These are phyloP conservation scores for Buphagus erythrorhynchus DNA, from an alignment of 2,797 vertebrate genomes.

Conservation along the genomic window DNA sequence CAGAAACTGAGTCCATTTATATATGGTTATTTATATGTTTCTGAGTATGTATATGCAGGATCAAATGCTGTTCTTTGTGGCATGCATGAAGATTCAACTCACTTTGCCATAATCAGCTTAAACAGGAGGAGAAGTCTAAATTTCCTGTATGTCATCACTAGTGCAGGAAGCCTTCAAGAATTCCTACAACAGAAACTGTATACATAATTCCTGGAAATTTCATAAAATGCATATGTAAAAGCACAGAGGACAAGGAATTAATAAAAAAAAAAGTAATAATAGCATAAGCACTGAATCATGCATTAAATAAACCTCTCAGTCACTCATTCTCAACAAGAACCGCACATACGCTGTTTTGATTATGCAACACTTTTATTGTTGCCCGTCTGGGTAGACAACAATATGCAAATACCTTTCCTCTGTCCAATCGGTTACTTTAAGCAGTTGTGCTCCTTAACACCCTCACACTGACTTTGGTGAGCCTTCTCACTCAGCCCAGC, in stretches of 20 bases:
- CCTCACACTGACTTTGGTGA: not conserved
- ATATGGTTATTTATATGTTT: not conserved
- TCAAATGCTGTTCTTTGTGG: not conserved
- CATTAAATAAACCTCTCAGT: not conserved
- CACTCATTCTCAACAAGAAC: not conserved
- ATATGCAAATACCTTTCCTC: not conserved
- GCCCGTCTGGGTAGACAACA: not conserved
- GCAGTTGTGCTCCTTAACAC: not conserved
- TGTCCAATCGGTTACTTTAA: not conserved
- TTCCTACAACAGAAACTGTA: not conserved
- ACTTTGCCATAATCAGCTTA: not conserved
- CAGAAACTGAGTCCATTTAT: not conserved
- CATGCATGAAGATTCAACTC: not conserved
- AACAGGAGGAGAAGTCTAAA: not conserved
- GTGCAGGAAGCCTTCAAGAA: not conserved
- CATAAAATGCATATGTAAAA: not conserved
- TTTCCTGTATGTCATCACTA: not conserved
- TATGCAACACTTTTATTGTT: not conserved
- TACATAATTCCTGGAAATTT: not conserved
- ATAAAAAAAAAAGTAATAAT: not conserved
- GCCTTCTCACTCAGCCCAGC: not conserved
- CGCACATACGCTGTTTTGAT: not conserved
- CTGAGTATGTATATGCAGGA: not conserved
- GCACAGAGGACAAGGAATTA: not conserved
- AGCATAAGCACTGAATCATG: not conserved